These are phyloP conservation scores for Trichopoda pennipes DNA, from an alignment of 2,888 invertebrate species.

Conservation along the genomic window DNA sequence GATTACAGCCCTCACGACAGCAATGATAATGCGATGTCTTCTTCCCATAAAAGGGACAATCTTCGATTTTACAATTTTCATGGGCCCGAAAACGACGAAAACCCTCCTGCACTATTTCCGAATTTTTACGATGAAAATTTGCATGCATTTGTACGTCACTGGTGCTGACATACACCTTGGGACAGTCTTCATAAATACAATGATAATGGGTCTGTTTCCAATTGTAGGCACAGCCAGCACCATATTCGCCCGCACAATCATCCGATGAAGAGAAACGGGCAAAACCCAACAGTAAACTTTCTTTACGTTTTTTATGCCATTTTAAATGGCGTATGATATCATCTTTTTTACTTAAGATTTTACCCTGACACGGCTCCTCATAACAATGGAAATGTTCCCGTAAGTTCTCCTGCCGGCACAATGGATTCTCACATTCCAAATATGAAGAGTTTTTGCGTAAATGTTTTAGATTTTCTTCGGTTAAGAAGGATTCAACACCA, in stretches of 20 bases:
- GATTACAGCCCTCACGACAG: constrained; percentile 92
- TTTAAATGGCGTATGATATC: constrained; percentile 99
- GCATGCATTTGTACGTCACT: constrained; percentile 99
- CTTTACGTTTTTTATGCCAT: constrained; percentile 99
- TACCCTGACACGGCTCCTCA: constrained; percentile 84
- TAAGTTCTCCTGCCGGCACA: constrained; percentile 79
- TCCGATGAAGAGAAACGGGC: constrained; percentile 95
- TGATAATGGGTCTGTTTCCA: constrained; percentile 86
- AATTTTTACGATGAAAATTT: constrained; percentile 98
- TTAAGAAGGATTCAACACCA: constrained; percentile 76
- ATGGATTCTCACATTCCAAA: constrained; percentile 79
- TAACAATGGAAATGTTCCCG: constrained; percentile 97
- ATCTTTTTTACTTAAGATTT: constrained; percentile 98
- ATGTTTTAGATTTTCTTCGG: constrained; percentile 78
- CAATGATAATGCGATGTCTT: constrained; percentile 99
- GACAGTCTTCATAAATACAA: constrained; percentile 95
- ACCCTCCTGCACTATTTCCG: constrained; percentile 98
- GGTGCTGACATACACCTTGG: constrained; percentile 98
- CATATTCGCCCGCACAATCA: constrained; percentile 94
- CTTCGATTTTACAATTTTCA: constrained; percentile 95
- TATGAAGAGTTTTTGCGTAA: constrained; percentile 80
- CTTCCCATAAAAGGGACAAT: constrained; percentile 96
- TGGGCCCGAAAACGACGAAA: constrained; percentile 98
- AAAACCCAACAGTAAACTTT: constrained; percentile 94
- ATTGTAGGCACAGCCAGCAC: constrained; percentile 91